Evolutionary conservation across 2,113 vertebrate genomes (phyloP).

Genomic region (Tragelaphus imberbis): DNA sequence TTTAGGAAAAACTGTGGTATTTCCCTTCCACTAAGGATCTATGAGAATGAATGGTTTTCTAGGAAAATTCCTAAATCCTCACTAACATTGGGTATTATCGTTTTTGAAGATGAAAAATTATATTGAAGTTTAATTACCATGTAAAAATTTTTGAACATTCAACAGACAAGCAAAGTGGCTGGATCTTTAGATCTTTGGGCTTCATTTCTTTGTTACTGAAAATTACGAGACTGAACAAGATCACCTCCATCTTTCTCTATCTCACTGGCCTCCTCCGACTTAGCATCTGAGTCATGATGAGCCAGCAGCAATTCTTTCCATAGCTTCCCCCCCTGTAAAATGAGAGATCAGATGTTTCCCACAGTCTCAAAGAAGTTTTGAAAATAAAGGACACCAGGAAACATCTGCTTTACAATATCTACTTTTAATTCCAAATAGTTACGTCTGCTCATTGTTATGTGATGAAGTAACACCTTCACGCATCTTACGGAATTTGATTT

Average conservation of each 20-base stretch:
- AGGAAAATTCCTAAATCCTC: neutral
- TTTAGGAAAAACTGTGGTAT: neutral
- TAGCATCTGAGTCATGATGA: neutral
- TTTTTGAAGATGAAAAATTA: neutral
- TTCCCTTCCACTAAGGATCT: neutral
- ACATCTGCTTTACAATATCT: neutral
- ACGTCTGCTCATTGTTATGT: neutral
- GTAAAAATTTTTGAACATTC: neutral
- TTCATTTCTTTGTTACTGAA: neutral
- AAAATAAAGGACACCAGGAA: neutral
- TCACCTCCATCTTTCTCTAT: neutral
- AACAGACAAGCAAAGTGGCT: neutral
- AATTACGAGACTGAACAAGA: neutral
- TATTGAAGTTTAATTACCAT: neutral
- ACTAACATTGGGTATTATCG: neutral
- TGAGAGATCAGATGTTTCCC: neutral
- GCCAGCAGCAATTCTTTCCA: fast-evolving
- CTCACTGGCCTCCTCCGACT: neutral
- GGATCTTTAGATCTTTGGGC: neutral
- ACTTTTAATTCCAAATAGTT: neutral
- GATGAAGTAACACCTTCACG: neutral
- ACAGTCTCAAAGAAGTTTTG: neutral
- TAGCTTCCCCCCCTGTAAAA: neutral
- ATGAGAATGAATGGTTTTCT: neutral
- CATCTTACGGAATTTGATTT: neutral